Conservation (phyloP, 2,797 vertebrate genomes). For the Paramormyrops hopkinsi region DNA sequence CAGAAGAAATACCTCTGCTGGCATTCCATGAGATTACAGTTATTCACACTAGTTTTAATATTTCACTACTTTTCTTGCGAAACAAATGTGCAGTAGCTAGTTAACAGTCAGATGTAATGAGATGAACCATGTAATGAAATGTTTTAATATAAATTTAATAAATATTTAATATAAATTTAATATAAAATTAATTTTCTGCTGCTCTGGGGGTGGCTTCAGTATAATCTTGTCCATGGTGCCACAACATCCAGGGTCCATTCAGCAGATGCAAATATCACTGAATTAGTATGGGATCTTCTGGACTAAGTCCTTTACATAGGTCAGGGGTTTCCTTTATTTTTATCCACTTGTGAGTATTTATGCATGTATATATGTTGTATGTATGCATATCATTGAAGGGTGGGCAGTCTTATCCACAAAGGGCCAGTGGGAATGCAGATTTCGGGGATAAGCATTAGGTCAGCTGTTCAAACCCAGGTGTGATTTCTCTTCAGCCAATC, state of each 20-base stretch:
- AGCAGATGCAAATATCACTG: background rate
- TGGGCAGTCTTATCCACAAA: background rate
- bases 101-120: background rate
- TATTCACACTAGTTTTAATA: background rate
- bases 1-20: background rate
- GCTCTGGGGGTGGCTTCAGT: background rate
- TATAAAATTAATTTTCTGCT: background rate
- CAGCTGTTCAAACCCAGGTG: background rate
- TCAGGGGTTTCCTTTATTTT: background rate
- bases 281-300: background rate
- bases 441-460: background rate
- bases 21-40: background rate
- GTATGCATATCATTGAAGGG: background rate
- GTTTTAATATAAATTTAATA: background rate
- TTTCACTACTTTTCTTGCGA: background rate
- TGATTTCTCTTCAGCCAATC: background rate
- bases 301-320: background rate
- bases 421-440: background rate
- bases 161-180: background rate
- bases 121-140: background rate
- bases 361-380: background rate
- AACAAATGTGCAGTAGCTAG: background rate
- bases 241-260: background rate
- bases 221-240: background rate
- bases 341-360: background rate